A percentile compares a stretch with the other conserved stretches of the same genome.
phyloP scores from a whole-genome alignment of 30 jellyfish, hydroid and myxozoan species.

The Turritopsis rubra region DNA sequence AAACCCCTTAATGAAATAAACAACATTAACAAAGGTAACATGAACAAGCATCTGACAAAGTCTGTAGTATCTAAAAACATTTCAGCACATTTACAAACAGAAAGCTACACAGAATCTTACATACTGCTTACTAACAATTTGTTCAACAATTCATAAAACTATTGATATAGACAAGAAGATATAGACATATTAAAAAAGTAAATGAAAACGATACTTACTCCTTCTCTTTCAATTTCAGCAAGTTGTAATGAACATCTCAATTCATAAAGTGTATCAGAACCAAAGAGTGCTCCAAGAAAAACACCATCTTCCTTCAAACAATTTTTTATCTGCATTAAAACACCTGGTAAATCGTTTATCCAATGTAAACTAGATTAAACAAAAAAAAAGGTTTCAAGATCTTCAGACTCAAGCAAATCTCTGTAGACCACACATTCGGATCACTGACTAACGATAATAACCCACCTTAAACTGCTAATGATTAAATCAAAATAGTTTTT shows the following conservation, averaged over 20 bases:
- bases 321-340: slow-evolving; percentile 40
- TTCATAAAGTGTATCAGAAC: slow-evolving; percentile 92
- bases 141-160: too few species aligned
- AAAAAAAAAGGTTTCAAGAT: neutral
- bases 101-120: too few species aligned
- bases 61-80: too few species aligned
- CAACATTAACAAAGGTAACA: too few species aligned
- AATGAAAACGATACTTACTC: slow-evolving; percentile 81
- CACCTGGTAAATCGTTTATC: slow-evolving; percentile 92
- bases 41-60: neutral
- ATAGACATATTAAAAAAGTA: too few species aligned
- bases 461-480: slow-evolving; percentile 81
- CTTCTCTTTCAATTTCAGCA: slow-evolving; percentile 93
- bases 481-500: slow-evolving; percentile 60
- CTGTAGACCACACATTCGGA: neutral
- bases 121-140: too few species aligned
- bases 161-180: too few species aligned
- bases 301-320: slow-evolving; percentile 90
- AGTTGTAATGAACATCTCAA: slow-evolving; percentile 86
- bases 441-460: neutral
- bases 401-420: too few species aligned
- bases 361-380: slow-evolving; percentile 74
- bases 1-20: slow-evolving; percentile 61
- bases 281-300: slow-evolving; percentile 89
- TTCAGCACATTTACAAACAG: too few species aligned